Base-by-base conservation (phyloP, 1,140 invertebrate species). In the Cyclina sinensis region DNA sequence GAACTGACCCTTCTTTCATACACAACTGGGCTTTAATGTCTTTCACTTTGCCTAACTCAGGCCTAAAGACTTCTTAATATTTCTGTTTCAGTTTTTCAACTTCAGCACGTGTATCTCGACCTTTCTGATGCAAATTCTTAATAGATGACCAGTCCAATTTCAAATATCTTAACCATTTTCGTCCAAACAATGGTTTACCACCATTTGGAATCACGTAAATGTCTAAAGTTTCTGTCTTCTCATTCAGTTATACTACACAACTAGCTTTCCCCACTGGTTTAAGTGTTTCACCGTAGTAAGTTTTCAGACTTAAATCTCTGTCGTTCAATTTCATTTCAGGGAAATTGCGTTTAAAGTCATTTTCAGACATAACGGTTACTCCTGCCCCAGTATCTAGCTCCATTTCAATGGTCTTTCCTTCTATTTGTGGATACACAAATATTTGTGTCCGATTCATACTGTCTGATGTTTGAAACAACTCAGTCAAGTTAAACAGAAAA, bases 341-440 rank as follows among this genome's bases (percentile, higher is more conserved):
- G 35, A 76, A 89, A 7, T 27, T 18, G 78, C 43, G 3, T 18
- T 59, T n/a, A 27, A 80, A 79, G 3, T 82, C 62, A 35, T 46
- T 21, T 18, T 30, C 46, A 18, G 87, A 70, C 43, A 89, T 89
- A 2, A 89, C n/a, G 9, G 68, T n/a, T 18, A 82, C 76, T 18
- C 18, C 87, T 24, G 79, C 65, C 12, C 86, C 86, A 27, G 80
- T 90, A 46, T 90, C 89, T 21, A 90, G 70, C 57, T 90, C 86
- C 89, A 90, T 90, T 27, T 51, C 7, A 5, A 90, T 18, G 37
- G 7, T 0, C 14, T 46, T 62, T 11, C 43, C 79, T 46, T 90
- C 59, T 39, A 87, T 39, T 27, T 65, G 57, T 16, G 62, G 73
- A 4, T 35, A 54, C 0, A 76, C 35, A 21, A 5, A 57, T 14